Evolutionary conservation across 2,113 vertebrate genomes (phyloP), one percentile per base, ranked within the genome.

Genomic region (Anas platyrhynchos): DNA sequence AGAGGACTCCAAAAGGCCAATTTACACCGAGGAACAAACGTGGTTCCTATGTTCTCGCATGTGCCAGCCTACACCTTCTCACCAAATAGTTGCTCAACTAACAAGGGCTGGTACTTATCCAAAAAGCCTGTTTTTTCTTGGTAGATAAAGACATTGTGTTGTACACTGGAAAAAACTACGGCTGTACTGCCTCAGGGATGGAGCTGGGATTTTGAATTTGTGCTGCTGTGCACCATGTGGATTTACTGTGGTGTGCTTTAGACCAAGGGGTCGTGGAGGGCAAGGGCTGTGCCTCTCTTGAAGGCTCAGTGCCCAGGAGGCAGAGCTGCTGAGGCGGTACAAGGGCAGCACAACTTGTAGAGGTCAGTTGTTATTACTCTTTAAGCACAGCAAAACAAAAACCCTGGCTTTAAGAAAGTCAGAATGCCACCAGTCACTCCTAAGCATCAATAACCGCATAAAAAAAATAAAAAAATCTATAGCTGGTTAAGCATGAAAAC

Each of bases 1-100:
- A 5, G 20, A 34, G 13, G 43, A 48, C n/a, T 93, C 31, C n/a
- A 36, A 63, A 55, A 80, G 50, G 46, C 67, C 80, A 80, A 46
- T 54, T 67, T 73, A 32, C 34, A 26, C 27, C 0, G 0, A 52
- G 43, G 56, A 90, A 88, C 27, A 86, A 63, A 52, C 17, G 20
- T 29, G 75, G 5, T 2, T 80, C 15, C 10, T 66, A 43, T 9
- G 61, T 29, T 86, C 65, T 61, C 52, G 7, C 43, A 82, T 87
- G 80, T 89, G 69, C 83, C 86, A 91, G 94, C 89, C 93, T 78
- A 86, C 89, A 91, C 91, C 91, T 93, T 89, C 75, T 78, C 77
- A 94, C 54, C 81, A 72, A 89, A 89, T 63, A 92, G 38, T 56
- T 65, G 56, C 77, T 89, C 44, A 91, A 75, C 69, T 81, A 97